Conservation (phyloP, 2,888 invertebrate genomes). For the Cephus runcator region DNA sequence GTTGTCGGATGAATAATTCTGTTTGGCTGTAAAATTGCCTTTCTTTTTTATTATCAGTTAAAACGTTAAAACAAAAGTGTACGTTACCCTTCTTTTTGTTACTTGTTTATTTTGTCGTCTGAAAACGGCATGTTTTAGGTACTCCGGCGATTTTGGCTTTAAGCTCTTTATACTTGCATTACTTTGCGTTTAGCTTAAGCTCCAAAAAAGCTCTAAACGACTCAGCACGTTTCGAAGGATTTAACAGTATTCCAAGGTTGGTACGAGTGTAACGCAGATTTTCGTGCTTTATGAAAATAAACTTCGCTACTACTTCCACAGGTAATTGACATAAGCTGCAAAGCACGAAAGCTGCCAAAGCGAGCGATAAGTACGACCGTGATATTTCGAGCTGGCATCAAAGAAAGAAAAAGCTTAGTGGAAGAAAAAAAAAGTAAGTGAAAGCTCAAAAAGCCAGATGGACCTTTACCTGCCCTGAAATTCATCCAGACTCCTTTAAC, state of each 20-base stretch:
- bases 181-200: background rate
- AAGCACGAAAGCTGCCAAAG: background rate
- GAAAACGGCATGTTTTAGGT: background rate
- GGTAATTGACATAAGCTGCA: background rate
- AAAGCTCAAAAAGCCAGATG: background rate
- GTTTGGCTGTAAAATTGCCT: background rate
- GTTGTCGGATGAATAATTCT: background rate
- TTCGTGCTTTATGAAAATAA: background rate
- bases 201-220: background rate
- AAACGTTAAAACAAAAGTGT: background rate
- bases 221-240: background rate
- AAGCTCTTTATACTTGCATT: background rate
- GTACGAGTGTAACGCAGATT: background rate
- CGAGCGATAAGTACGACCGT: background rate
- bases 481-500: background rate
- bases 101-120: background rate
- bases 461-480: background rate
- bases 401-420: background rate
- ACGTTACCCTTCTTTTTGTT: background rate
- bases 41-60: background rate
- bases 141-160: background rate
- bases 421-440: background rate
- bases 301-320: background rate
- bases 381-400: background rate
- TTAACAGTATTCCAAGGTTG: background rate